phyloP scores from a whole-genome alignment of 2,113 vertebrate genomes.

The Nettapus auritus region DNA sequence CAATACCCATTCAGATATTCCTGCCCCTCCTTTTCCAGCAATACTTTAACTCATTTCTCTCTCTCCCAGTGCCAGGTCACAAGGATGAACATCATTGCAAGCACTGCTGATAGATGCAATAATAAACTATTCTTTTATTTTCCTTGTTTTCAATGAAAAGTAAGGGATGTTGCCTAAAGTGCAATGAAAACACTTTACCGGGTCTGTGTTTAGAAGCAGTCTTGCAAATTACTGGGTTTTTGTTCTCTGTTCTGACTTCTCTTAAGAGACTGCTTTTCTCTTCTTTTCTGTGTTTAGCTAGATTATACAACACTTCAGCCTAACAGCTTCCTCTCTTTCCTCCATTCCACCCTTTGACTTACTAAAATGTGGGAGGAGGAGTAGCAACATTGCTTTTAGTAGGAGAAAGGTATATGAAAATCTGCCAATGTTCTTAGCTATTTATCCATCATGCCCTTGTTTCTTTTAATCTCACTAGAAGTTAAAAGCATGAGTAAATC shows the following conservation, averaged over 20 bases:
- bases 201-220: conserved; percentile 2
- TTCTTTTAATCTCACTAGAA: not conserved
- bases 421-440: not conserved
- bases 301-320: not conserved
- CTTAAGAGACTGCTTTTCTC: not conserved
- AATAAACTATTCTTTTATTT: conserved; percentile 5
- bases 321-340: not conserved
- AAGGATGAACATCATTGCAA: conserved; percentile 31
- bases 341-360: not conserved
- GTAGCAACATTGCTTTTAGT: not conserved
- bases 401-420: not conserved
- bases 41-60: conserved; percentile 26
- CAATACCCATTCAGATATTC: not conserved
- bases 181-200: not conserved
- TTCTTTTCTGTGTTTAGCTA: not conserved
- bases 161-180: not conserved
- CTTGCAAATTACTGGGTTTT: conserved; percentile 21
- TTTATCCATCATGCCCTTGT: not conserved
- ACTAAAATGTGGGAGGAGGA: not conserved
- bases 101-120: conserved; percentile 21
- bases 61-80: not conserved
- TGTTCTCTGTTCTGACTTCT: not conserved
- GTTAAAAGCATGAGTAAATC: not conserved
- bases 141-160: conserved; percentile 9
- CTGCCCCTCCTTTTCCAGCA: not conserved